These are phyloP conservation scores for Orius laevigatus DNA, from an alignment of 1,140 invertebrate genomes.

Conservation along the genomic window DNA sequence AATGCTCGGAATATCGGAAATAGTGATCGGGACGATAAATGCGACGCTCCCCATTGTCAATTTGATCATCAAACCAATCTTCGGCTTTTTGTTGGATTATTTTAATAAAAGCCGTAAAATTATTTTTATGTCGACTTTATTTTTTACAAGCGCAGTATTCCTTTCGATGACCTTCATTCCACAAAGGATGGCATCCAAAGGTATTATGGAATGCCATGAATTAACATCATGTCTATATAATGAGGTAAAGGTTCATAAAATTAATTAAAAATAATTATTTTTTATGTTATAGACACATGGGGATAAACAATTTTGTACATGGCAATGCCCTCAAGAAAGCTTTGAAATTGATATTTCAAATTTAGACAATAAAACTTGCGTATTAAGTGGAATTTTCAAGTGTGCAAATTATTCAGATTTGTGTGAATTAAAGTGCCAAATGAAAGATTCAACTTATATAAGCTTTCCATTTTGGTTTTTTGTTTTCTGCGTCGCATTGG, in stretches of 20 bases:
- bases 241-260: neutral
- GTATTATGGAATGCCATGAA: neutral
- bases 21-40: constrained; percentile 52
- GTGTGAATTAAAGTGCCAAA: too few species aligned
- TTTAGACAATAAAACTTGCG: too few species aligned
- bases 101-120: constrained; percentile 41
- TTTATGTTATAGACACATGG: neutral
- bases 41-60: constrained; percentile 50
- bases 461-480: constrained; percentile 51
- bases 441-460: constrained; percentile 6
- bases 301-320: too few species aligned
- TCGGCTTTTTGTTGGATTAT: constrained; percentile 52
- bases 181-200: too few species aligned
- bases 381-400: too few species aligned
- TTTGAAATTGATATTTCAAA: too few species aligned
- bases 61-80: constrained; percentile 50
- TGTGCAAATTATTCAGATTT: too few species aligned
- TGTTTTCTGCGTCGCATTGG: constrained; percentile 47
- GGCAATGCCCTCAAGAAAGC: too few species aligned
- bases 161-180: constrained; percentile 29
- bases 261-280: neutral
- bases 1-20: constrained; percentile 52
- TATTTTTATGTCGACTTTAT: constrained; percentile 47
- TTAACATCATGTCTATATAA: neutral
- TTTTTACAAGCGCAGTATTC: constrained; percentile 41